phyloP scores from a whole-genome alignment of 2,888 invertebrate genomes.

The Pyrrhosoma nymphula region DNA sequence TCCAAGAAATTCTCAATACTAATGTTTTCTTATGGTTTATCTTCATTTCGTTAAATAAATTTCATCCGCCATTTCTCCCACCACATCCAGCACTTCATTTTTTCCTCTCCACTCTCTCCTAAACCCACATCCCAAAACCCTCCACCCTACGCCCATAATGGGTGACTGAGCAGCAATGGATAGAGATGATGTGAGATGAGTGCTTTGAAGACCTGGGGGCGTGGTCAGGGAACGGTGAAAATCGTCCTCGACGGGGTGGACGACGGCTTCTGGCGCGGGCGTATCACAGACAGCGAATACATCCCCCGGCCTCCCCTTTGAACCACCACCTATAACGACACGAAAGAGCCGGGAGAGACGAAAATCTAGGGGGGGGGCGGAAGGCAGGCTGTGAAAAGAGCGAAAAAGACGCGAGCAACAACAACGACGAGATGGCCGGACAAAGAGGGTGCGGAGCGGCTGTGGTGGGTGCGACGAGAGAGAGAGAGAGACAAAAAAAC shows the following conservation, averaged over 20 bases:
- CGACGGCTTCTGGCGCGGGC: background rate
- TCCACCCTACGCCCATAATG: too few relatives aligned
- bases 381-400: background rate
- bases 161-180: too few relatives aligned
- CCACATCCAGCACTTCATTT: too few relatives aligned
- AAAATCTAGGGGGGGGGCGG: background rate
- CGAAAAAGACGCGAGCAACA: background rate
- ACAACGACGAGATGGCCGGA: slow-evolving; percentile 11
- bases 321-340: background rate
- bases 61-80: too few relatives aligned
- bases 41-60: too few relatives aligned
- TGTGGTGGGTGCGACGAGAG: background rate
- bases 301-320: background rate
- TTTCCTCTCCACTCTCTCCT: too few relatives aligned
- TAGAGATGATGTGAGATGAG: too few relatives aligned
- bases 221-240: background rate
- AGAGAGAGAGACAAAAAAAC: background rate
- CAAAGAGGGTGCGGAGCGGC: background rate
- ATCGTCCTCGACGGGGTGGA: background rate
- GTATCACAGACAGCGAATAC: too few relatives aligned
- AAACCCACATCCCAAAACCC: too few relatives aligned
- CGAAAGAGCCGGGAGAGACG: background rate
- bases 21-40: too few relatives aligned
- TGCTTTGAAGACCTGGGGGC: background rate
- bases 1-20: too few relatives aligned